Evolutionary conservation across 1,140 invertebrate genomes (phyloP), one percentile per base, ranked within the genome.

Genomic region (Drosophila azteca): DNA sequence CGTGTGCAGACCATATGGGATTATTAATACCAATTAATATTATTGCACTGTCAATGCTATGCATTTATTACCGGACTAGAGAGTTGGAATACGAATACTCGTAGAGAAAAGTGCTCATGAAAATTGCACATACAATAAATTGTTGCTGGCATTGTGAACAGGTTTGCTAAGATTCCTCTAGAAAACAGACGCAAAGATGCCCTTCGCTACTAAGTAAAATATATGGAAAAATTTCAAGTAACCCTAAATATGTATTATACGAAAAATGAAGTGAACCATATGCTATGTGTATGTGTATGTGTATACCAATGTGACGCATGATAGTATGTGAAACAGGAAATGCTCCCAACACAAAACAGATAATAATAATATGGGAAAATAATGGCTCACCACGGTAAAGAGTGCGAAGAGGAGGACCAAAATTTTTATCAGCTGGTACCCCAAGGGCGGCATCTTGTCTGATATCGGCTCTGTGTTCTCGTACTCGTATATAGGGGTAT

Each of bases 341-440:
- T 57, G 54, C 13, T 49, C 22, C n/a, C 35, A 39, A 39, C 35
- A 39, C 35, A 39, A 29, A 6, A 45, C n/a, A 45, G 22, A 11
- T 13, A 8, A 26, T 29, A 11, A 26, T 13, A 35, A 58, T 44
- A 31, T 39, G 39, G 11, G 20, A n/a, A 9, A n/a, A 46, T 50
- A 5, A 57, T 6, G 20, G 15, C 84, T 87, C 29, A 87, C 83
- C 83, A 71, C 77, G 53, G 79, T 71, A 46, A 88, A 73, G 29
- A 88, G 54, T 22, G 76, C 71, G 51, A 77, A 72, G 53, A 87
- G 67, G 60, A 88, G 51, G 35, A 87, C 53, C 54, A 89, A 46
- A 20, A 83, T 64, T 67, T 77, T 88, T 29, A 89, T 43, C 35
- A 88, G 41, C 75, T 65, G 70, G 67, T 59, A 72, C 83, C 83